Evolutionary conservation across 2,797 vertebrate genomes (phyloP), one percentile per base, ranked within the genome.

Genomic region (Scyliorhinus canicula): DNA sequence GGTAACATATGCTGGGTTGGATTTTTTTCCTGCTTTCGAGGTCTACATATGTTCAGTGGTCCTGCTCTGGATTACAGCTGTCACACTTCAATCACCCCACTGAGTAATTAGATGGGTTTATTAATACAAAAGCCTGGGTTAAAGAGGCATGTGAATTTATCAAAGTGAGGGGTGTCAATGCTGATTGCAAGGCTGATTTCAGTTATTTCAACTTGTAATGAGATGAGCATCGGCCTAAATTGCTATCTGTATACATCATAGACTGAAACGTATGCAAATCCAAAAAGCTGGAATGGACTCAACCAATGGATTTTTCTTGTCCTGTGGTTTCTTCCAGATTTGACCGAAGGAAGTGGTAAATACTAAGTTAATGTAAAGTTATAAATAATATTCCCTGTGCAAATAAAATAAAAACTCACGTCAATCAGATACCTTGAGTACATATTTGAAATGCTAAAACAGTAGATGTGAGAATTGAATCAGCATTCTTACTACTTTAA

Each of bases 1-100:
- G 88, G 88, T 91, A 91, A 91, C 65, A 91, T 44, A 63, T 91
- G n/a, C n/a, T 91, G 88, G 88, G 57, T 91, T 82, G 88, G 88
- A 91, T 44, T 91, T 91, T 91, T 91, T 91, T 91, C 21, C n/a
- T 91, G 55, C 86, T 91, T 91, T 65, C 57, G 21, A 19, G 11
- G 0, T 88, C 24, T 26, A 11, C 40, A 19, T 35, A 91, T 65
- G n/a, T n/a, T 44, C 35, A 63, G 57, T 63, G 19, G 57, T 91
- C n/a, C 16, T 65, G n/a, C 8, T 91, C 57, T 63, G 57, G 3
- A 44, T 47, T 91, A 21, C 19, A 63, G n/a, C 57, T 21, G 16
- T 65, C 60, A n/a, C 88, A 65, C 57, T 63, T 91, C n/a, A 91
- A 63, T 63, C 24, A 40, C 88, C 88, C 60, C 60, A 65, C 28